phyloP scores from a whole-genome alignment of 2,888 invertebrate genomes.

The Ashinkailepas kermadecensis region DNA sequence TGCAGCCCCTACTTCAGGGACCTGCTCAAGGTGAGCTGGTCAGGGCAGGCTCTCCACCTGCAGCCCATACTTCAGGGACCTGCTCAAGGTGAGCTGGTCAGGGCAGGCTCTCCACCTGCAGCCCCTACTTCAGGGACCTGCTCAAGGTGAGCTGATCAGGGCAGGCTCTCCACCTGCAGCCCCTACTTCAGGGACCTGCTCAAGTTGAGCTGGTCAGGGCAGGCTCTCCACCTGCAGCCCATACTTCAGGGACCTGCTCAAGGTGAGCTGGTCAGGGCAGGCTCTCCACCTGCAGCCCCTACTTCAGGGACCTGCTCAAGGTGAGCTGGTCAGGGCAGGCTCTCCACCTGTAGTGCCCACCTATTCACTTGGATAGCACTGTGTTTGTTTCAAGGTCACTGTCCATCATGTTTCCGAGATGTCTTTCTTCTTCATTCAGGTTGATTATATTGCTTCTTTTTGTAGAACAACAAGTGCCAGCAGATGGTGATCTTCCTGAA shows the following conservation, averaged over 20 bases:
- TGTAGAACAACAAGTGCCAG: conserved; percentile 23
- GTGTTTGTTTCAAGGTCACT: not conserved
- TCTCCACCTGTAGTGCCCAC: no score
- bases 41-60: no score
- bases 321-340: not conserved
- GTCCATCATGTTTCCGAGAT: not conserved
- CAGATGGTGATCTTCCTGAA: conserved; percentile 34
- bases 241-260: not conserved
- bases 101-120: no score
- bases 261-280: not conserved
- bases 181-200: not conserved
- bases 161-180: conserved; percentile 35
- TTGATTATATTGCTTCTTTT: not conserved
- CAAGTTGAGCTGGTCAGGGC: not conserved
- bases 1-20: no score
- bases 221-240: conserved; percentile 39
- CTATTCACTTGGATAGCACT: not conserved
- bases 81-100: no score
- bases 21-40: no score
- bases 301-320: not conserved
- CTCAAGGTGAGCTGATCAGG: no score
- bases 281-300: not conserved
- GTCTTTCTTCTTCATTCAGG: no score
- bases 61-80: no score
- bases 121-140: no score